Evolutionary conservation across 2,113 vertebrate species (phyloP).

Genomic region (Platanista minor): DNA sequence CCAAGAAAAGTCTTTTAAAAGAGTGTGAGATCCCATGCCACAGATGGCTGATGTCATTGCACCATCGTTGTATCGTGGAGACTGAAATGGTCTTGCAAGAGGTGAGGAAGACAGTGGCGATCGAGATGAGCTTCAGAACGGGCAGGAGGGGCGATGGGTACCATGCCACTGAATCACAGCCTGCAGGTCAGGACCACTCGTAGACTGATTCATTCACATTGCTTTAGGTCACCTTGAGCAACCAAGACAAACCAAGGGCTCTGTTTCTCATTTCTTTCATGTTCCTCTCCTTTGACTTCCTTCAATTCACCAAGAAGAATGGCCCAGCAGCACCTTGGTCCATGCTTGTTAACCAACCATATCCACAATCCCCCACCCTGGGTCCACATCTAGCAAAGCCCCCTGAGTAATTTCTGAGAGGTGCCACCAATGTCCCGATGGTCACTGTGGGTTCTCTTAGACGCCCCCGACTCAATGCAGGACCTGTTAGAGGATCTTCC

Average conservation of each 20-base stretch:
- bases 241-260: background rate
- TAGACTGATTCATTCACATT: accelerated
- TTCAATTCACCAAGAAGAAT: too few species aligned
- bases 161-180: background rate
- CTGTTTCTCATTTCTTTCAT: background rate
- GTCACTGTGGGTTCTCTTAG: background rate
- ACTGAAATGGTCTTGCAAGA: background rate
- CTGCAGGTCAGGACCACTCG: background rate
- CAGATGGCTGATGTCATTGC: too few species aligned
- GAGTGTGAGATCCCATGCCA: background rate
- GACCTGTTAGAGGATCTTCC: background rate
- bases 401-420: background rate
- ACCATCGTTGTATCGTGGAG: background rate
- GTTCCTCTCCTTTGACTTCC: too few species aligned
- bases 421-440: background rate
- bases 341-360: background rate
- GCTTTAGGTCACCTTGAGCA: background rate
- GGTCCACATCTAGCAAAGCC: background rate
- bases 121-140: background rate
- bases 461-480: accelerated
- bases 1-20: background rate
- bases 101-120: background rate
- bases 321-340: too few species aligned
- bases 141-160: background rate
- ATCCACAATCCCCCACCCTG: accelerated